Evolutionary conservation across 2,113 vertebrate species (phyloP), one percentile per base, ranked within the genome.

Genomic region (Aptenodytes forsteri): DNA sequence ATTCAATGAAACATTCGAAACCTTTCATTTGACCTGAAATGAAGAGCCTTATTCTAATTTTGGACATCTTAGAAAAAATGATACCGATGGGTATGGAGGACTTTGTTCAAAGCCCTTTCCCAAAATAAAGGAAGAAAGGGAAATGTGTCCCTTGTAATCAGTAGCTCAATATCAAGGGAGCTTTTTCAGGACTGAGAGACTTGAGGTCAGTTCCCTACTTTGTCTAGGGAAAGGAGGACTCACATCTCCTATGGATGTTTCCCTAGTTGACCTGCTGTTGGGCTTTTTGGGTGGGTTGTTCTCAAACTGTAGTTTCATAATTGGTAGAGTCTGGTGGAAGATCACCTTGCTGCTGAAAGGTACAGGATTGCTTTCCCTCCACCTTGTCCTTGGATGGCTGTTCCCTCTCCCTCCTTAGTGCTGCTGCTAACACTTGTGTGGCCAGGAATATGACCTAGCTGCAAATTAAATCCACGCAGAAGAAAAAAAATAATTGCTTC

Each of bases 361-460:
- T 44, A 38, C 12, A 34, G 49, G 19, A 49, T 25, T 80, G 15
- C 4, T 82, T 11, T 78, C 17, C 13, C 21, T 50, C 6, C 32
- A 25, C 8, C 15, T 81, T 81, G 26, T 67, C 32, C 32, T 71
- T 0, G 0, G 46, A 18, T n/a, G 47, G 20, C 26, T 82, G 10
- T 47, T 95, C 50, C 10, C 1, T 73, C 76, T 79, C 23, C 7
- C 16, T 78, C 61, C 27, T 46, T 78, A 55, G 10, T 30, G 26
- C 20, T 50, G 8, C 25, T 87, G 40, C 6, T 75, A 42, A 32
- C 11, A 20, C 3, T 62, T 78, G 21, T 32, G 21, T 64, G 32
- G 11, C 26, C n/a, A 75, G 38, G 44, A 94, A 55, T 29, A 64
- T 14, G 40, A 20, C n/a, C 55, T 75, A 16, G 9, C 18, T 84